A percentile compares a stretch with the other conserved stretches of the same genome.
phyloP scores from a whole-genome alignment of 2,888 invertebrate species.

The Acholoe squamosa region DNA sequence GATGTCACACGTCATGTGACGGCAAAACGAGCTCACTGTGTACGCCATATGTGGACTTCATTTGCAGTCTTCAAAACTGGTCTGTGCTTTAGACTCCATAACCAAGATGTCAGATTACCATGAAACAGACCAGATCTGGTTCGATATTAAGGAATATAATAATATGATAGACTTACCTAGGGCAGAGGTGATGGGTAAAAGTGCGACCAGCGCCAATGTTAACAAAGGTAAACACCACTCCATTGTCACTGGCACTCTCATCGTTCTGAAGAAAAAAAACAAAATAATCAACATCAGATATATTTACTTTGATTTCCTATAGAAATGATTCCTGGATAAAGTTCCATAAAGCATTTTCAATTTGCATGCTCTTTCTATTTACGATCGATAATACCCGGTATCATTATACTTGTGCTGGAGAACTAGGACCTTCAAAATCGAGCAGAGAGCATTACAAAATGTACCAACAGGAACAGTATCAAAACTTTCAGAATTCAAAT shows the following conservation, averaged over 20 bases:
- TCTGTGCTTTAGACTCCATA: background rate
- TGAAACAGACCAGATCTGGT: background rate
- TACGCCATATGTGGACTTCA: too few species aligned
- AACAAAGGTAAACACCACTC: conserved; percentile 19
- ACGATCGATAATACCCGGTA: background rate
- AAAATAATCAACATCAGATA: background rate
- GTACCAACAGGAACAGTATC: background rate
- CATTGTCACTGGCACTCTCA: background rate
- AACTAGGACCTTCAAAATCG: too few species aligned
- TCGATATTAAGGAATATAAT: background rate
- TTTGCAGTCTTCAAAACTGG: too few species aligned
- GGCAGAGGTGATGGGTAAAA: background rate
- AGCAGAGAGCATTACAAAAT: too few species aligned
- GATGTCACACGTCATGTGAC: too few species aligned
- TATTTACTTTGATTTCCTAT: background rate
- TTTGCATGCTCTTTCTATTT: background rate
- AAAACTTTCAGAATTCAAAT: too few species aligned
- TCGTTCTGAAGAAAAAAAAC: background rate
- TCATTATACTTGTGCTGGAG: background rate
- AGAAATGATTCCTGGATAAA: background rate
- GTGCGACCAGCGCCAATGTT: background rate
- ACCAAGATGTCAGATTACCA: background rate
- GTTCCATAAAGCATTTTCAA: background rate
- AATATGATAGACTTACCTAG: background rate
- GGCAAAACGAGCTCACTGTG: too few species aligned